Evolutionary conservation across 1,140 invertebrate genomes (phyloP).

Genomic region (Drosophila mojavensis): DNA sequence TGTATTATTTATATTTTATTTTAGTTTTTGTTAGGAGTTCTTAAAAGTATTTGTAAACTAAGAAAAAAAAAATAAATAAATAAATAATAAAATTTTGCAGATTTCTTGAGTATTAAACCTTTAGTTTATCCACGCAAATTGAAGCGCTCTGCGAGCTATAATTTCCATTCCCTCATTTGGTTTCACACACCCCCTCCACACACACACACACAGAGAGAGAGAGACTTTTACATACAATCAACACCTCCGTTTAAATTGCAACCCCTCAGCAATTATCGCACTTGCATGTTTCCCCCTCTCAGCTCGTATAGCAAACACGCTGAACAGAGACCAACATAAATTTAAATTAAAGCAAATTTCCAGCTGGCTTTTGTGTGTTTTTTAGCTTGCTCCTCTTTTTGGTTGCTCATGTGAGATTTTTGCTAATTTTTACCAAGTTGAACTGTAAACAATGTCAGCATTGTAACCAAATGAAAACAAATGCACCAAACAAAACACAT

Average conservation of each 20-base stretch:
- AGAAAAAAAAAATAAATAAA: no score
- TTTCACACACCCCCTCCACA: conserved; percentile 5
- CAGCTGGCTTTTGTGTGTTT: conserved; percentile 15
- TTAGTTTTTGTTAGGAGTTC: no score
- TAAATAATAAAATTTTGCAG: no score
- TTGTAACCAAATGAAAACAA: conserved; percentile 76
- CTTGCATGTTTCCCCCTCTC: conserved; percentile 2
- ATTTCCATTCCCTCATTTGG: conserved; percentile 11
- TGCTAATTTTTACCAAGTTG: conserved; percentile 77
- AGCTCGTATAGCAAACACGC: conserved; percentile 2
- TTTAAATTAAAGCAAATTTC: conserved; percentile 49
- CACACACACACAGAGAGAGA: not conserved
- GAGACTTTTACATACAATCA: conserved; percentile 14
- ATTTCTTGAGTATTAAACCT: not conserved
- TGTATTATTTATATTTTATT: no score
- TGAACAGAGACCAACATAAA: conserved; percentile 31
- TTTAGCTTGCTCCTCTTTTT: conserved; percentile 38
- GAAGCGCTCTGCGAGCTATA: conserved; percentile 23
- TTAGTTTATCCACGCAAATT: conserved; percentile 2
- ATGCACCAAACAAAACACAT: conserved; percentile 68
- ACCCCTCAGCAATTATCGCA: conserved; percentile 43
- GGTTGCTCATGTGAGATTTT: conserved; percentile 68
- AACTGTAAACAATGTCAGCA: conserved; percentile 78
- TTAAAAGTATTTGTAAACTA: no score
- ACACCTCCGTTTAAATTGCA: conserved; percentile 26